These are phyloP conservation scores for Eucidaris tribuloides DNA, from an alignment of 35 echinoderm and acorn worm genomes.

Conservation along the genomic window DNA sequence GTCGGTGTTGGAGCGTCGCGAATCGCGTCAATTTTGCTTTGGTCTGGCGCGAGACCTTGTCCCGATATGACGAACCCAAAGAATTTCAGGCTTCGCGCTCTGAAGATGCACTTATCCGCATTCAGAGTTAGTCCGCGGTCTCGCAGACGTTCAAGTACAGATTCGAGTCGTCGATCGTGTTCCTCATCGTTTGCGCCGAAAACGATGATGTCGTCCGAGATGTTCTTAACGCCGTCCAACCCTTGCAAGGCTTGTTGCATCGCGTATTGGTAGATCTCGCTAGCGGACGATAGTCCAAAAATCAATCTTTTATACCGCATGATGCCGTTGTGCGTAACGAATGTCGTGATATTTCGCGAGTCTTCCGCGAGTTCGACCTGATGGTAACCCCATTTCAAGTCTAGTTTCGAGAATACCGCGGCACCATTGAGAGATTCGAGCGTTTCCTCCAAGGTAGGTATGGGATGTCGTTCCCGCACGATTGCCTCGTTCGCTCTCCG, in stretches of 20 bases:
- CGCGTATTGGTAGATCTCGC: slow-evolving; percentile 57
- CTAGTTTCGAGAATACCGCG: slow-evolving; percentile 44
- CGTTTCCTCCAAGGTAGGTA: slow-evolving; percentile 57
- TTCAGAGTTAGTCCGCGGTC: slow-evolving; percentile 40
- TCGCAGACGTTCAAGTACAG: not conserved
- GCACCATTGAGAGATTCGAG: slow-evolving; percentile 39
- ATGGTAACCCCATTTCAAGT: slow-evolving; percentile 63
- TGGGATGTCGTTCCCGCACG: slow-evolving; percentile 37
- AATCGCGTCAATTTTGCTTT: slow-evolving; percentile 30
- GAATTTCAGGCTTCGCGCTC: slow-evolving; percentile 44
- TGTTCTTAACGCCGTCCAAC: not conserved
- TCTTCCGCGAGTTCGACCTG: slow-evolving; percentile 38
- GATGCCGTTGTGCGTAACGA: slow-evolving; percentile 33
- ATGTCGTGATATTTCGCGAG: slow-evolving; percentile 57
- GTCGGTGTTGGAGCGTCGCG: slow-evolving; percentile 20
- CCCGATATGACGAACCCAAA: slow-evolving; percentile 30
- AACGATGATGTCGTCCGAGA: not conserved
- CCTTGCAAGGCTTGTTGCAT: not conserved
- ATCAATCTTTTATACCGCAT: slow-evolving; percentile 55
- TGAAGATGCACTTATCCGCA: slow-evolving; percentile 41
- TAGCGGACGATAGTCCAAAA: slow-evolving; percentile 45
- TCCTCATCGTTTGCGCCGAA: not conserved
- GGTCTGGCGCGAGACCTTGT: slow-evolving; percentile 34
- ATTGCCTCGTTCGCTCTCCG: slow-evolving; percentile 53
- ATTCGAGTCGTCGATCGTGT: not conserved